These are phyloP conservation scores for Volucella inanis DNA, from an alignment of 2,888 invertebrate genomes.

Conservation along the genomic window DNA sequence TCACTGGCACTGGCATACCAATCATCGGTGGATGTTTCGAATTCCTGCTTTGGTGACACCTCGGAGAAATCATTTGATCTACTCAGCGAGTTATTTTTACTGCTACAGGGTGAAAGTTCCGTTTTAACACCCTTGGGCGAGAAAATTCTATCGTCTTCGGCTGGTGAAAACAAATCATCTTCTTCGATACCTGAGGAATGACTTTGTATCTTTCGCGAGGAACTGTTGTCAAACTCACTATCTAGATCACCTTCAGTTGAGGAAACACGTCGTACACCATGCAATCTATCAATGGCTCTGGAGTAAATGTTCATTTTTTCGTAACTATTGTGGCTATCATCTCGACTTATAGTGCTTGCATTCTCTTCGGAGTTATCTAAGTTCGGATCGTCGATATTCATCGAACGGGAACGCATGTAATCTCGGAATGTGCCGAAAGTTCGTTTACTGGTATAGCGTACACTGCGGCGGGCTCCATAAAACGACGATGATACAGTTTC, in stretches of 20 bases:
- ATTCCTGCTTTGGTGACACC: slow-evolving; percentile 81
- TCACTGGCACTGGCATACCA: slow-evolving; percentile 93
- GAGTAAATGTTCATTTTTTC: slow-evolving; percentile 83
- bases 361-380: slow-evolving; percentile 80
- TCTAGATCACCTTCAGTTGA: slow-evolving; percentile 79
- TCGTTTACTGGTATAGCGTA: slow-evolving; percentile 83
- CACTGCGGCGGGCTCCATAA: slow-evolving; percentile 82
- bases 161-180: slow-evolving; percentile 79
- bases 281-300: slow-evolving; percentile 85
- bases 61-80: slow-evolving; percentile 81
- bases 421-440: slow-evolving; percentile 83
- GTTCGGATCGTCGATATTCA: slow-evolving; percentile 81
- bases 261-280: slow-evolving; percentile 84
- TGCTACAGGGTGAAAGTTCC: slow-evolving; percentile 64
- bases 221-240: slow-evolving; percentile 77
- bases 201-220: slow-evolving; percentile 67
- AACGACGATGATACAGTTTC: slow-evolving; percentile 83
- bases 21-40: slow-evolving; percentile 85
- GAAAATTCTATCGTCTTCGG: slow-evolving; percentile 78
- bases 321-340: slow-evolving; percentile 80
- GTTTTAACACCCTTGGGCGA: slow-evolving; percentile 63
- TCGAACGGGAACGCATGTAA: slow-evolving; percentile 82
- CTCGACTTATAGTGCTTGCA: slow-evolving; percentile 79
- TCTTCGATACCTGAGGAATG: slow-evolving; percentile 77
- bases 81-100: slow-evolving; percentile 77